Conservation (phyloP, 1,140 invertebrate genomes). For the Hypsibius dujardini region DNA sequence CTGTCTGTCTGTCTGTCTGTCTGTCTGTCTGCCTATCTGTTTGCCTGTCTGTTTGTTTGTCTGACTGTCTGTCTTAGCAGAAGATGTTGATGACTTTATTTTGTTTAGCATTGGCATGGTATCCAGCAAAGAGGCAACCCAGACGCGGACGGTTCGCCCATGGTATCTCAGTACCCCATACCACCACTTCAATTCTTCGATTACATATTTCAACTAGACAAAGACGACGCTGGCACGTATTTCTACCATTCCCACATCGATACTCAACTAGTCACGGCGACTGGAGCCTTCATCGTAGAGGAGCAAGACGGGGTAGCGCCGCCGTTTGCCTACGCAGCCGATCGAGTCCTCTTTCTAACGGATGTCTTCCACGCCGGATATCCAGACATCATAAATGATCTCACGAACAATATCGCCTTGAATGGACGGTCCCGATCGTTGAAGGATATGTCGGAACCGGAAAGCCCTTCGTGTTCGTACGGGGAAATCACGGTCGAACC, state of each 20-base stretch:
- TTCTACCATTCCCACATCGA: constrained; percentile 5
- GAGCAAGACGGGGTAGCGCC: not conserved
- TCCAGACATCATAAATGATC: not conserved
- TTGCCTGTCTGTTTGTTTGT: too few species aligned
- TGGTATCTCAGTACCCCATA: not conserved
- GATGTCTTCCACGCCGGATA: not conserved
- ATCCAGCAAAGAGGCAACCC: not conserved
- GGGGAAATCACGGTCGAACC: not conserved
- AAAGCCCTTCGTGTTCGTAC: not conserved
- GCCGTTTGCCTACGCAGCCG: not conserved
- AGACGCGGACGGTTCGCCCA: not conserved
- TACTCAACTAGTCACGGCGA: not conserved
- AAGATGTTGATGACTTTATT: constrained; percentile 1
- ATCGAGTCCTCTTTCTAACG: not conserved
- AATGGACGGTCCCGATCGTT: not conserved
- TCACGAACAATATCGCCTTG: not conserved
- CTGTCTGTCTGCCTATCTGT: too few species aligned
- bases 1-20: too few species aligned
- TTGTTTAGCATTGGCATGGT: constrained; percentile 6
- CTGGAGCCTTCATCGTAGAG: not conserved
- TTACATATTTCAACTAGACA: not conserved
- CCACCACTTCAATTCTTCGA: not conserved
- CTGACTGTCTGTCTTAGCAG: too few species aligned
- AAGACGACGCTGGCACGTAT: not conserved
- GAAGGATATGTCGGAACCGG: not conserved